Evolutionary conservation across 53 echinoderm and acorn worm species (phyloP), one percentile per base, ranked within the genome.

Genomic region (Paelopatides confundens): DNA sequence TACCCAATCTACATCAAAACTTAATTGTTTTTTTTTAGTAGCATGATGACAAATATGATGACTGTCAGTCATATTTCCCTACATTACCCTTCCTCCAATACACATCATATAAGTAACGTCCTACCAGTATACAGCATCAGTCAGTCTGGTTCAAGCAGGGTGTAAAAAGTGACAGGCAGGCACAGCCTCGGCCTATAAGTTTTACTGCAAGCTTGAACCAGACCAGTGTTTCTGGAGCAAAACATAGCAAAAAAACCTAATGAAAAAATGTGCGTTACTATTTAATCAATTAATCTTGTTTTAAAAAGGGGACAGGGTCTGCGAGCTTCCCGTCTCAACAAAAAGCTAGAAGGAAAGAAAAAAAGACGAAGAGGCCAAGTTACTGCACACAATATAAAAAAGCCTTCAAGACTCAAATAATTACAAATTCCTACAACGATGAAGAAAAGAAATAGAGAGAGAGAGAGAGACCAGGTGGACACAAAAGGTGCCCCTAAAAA

Each of bases 101-200:
- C 43, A 43, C 43, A 43, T 43, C 9, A 8, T 1, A 12, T 43
- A 43, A 43, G 8, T 43, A 43, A 43, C 43, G 11, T 43, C 9
- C 43, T 1, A 43, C 9, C 12, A 43, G 43, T 1, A 12, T 43
- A 8, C 9, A 10, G 43, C 43, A 43, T 43, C 43, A 43, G 43
- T 43, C 18, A 21, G 58, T 58, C 58, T 58, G 58, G 58, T 58
- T 58, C 17, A 58, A 58, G 58, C 58, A 21, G 21, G 58, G 32
- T 9, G 14, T 18, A 7, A 67, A 96, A 91, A 67, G 77, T 62
- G 79, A 64, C 17, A 54, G 86, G 94, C 94, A 94, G 96, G 96
- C 96, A 94, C 96, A 96, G 96, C 96, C 96, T 96, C 37, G 96
- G 93, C 94, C 86, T 21, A 32, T 81, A 46, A 87, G 85, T 89